phyloP scores from a whole-genome alignment of 2,113 vertebrate genomes.

The Hylia prasina region DNA sequence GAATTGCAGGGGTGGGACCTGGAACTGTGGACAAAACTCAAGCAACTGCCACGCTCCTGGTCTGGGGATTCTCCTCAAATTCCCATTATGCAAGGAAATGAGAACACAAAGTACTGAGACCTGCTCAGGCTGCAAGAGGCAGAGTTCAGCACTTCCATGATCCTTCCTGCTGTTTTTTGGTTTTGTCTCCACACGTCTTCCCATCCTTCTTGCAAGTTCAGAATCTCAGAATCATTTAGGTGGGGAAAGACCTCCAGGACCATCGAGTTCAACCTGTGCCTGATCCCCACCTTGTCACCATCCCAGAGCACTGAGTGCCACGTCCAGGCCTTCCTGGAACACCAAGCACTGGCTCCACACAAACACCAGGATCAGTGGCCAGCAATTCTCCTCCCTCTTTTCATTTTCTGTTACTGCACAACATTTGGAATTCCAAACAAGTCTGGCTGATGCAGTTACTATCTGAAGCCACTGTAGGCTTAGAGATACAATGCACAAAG shows the following conservation, averaged over 20 bases:
- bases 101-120: background rate
- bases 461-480: background rate
- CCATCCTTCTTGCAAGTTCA: background rate
- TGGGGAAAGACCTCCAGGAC: background rate
- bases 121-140: background rate
- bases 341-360: background rate
- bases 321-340: accelerated
- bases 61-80: background rate
- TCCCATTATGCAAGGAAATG: background rate
- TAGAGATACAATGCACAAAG: background rate
- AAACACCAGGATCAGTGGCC: background rate
- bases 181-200: background rate
- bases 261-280: background rate
- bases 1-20: background rate
- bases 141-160: background rate
- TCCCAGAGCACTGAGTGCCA: background rate
- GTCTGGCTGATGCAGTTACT: background rate
- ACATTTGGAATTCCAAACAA: background rate
- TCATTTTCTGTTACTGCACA: background rate
- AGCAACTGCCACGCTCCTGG: background rate
- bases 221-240: background rate
- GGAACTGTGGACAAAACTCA: background rate
- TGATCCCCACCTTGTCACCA: background rate
- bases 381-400: background rate
- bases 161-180: background rate